Evolutionary conservation across 2,888 invertebrate species (phyloP).

Genomic region (Archaeoteleia sp.): DNA sequence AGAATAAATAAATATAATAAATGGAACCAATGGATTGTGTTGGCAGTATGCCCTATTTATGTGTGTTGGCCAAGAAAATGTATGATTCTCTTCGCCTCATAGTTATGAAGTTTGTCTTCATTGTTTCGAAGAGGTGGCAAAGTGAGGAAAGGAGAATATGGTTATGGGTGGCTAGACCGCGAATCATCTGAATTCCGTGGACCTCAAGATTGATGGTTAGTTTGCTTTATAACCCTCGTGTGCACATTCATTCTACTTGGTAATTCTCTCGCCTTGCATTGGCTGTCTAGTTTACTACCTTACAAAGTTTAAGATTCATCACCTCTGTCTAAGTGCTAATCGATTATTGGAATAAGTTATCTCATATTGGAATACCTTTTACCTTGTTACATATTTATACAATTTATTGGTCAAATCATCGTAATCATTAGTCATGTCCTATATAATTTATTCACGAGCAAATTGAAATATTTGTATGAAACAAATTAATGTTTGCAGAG

Average conservation of each 20-base stretch:
- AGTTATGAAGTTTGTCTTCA: slow-evolving; percentile 53
- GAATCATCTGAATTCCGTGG: slow-evolving; percentile 51
- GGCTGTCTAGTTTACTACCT: slow-evolving; percentile 36
- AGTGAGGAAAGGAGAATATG: slow-evolving; percentile 46
- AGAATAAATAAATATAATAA: too few species aligned
- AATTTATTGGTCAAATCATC: slow-evolving; percentile 37
- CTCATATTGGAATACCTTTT: too few species aligned
- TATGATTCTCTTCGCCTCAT: slow-evolving; percentile 61
- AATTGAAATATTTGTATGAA: too few species aligned
- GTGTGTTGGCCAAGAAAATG: slow-evolving; percentile 67
- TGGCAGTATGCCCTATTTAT: too few species aligned
- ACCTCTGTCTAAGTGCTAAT: slow-evolving; percentile 3
- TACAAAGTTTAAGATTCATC: slow-evolving; percentile 44
- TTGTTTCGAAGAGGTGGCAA: slow-evolving; percentile 53
- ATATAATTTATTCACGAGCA: too few species aligned
- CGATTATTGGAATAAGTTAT: slow-evolving; percentile 27
- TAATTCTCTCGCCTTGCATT: slow-evolving; percentile 40
- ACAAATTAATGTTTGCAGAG: too few species aligned
- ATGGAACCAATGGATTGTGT: too few species aligned
- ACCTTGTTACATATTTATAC: slow-evolving; percentile 22
- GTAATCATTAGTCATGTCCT: too few species aligned
- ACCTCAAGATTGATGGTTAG: slow-evolving; percentile 51
- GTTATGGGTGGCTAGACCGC: slow-evolving; percentile 51
- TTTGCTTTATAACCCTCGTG: slow-evolving; percentile 52
- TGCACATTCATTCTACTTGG: slow-evolving; percentile 42